Evolutionary conservation across 2,797 vertebrate species (phyloP), one percentile per base, ranked within the genome.

Genomic region (Apodemus agrarius): DNA sequence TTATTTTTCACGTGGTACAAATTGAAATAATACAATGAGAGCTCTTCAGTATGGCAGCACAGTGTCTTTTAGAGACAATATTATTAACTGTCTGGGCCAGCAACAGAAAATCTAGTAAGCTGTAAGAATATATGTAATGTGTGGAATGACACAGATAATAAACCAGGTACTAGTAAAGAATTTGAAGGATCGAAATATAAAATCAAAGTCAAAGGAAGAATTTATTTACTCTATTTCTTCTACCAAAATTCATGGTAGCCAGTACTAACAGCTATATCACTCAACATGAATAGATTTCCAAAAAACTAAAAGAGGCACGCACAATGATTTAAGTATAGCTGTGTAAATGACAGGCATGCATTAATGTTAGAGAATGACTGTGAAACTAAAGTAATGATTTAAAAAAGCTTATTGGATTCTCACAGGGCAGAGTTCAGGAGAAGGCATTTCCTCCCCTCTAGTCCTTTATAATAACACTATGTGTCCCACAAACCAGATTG

Each of bases 191-290:
- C 43, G 91, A 29, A 63, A 91, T 74, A n/a, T 78, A 54, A 75
- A 95, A 91, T 31, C 57, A 89, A 84, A 95, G 21, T n/a, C 17
- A 83, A 93, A 80, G 16, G 46, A 90, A 95, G 90, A 96, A 88
- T 90, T 95, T 40, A 72, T 61, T 76, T 6, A 91, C 21, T 91
- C 52, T 1, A n/a, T 93, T 90, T 94, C 11, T 22, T 78, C 43
- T n/a, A 13, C 82, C 76, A 82, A 29, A 95, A 85, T 29, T 1
- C 49, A 21, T 95, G 86, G 89, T 52, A 82, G 67, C 87, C 88
- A 72, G 89, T 49, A 61, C 59, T 65, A 93, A 63, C 59, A 94
- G 88, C 19, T 46, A 1, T n/a, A 85, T 75, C 78, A 89, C 16
- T 96, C 46, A 86, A 61, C 6, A 17, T 34, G 34, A 82, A 52